These are phyloP conservation scores for Dasypus novemcinctus DNA, from an alignment of 2,113 vertebrate species.

Conservation along the genomic window DNA sequence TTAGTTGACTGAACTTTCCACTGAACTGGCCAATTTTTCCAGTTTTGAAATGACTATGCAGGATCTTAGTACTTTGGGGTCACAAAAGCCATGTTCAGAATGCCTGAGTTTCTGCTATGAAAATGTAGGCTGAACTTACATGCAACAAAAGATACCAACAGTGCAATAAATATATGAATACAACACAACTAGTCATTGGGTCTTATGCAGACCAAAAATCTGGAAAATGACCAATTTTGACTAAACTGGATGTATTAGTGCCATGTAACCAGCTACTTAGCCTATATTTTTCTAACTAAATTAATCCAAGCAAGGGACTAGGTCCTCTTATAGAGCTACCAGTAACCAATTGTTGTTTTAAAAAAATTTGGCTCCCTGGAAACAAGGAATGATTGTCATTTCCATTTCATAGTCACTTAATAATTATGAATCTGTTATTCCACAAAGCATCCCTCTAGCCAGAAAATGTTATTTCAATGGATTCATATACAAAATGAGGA, in stretches of 20 bases:
- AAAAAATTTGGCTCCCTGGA: neutral
- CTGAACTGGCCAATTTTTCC: neutral
- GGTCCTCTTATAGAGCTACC: neutral
- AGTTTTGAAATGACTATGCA: neutral
- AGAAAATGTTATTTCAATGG: neutral
- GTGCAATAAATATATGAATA: neutral
- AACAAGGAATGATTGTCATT: neutral
- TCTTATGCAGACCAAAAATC: neutral
- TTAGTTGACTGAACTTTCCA: neutral
- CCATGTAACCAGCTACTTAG: neutral
- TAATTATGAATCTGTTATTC: neutral
- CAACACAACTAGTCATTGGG: neutral
- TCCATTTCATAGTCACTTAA: neutral
- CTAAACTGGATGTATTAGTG: neutral
- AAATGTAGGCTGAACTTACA: neutral
- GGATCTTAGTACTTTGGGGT: neutral
- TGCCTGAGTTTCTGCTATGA: neutral
- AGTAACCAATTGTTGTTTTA: neutral
- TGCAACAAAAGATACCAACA: neutral
- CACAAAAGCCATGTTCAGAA: neutral
- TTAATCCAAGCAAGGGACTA: neutral
- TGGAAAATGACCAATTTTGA: conserved; percentile 1
- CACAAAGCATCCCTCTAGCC: neutral
- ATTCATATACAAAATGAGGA: conserved; percentile 14
- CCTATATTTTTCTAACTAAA: neutral